phyloP scores from a whole-genome alignment of 2,113 vertebrate genomes.

The Tringa solitaria region DNA sequence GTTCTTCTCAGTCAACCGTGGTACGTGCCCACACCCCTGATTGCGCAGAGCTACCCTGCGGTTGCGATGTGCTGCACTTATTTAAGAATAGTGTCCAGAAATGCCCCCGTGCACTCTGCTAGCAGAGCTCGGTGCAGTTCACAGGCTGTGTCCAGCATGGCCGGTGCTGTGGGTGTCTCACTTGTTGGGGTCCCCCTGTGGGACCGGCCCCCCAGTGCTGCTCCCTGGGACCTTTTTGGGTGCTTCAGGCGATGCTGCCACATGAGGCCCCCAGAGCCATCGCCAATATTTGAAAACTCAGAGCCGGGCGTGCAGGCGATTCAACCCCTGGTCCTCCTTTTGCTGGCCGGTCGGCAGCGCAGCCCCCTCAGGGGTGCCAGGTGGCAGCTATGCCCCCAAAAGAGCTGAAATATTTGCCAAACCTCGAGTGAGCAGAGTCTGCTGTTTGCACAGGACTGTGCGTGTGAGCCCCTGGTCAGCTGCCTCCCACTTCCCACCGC shows the following conservation, averaged over 20 bases:
- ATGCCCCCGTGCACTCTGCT: fast-evolving
- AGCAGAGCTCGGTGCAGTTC: fast-evolving
- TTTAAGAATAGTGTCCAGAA: neutral
- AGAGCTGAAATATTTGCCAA: neutral
- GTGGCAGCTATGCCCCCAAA: neutral
- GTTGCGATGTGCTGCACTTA: neutral
- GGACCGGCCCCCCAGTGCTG: too few relatives aligned
- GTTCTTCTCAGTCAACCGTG: neutral
- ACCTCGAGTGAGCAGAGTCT: neutral
- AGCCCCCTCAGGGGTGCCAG: neutral
- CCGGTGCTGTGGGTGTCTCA: fast-evolving
- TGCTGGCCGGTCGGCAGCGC: neutral
- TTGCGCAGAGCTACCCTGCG: fast-evolving
- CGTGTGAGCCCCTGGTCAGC: fast-evolving
- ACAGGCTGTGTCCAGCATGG: fast-evolving
- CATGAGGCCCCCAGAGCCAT: fast-evolving
- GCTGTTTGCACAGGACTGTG: fast-evolving
- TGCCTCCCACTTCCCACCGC: neutral
- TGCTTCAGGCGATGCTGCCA: neutral
- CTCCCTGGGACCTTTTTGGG: neutral
- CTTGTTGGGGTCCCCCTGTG: fast-evolving
- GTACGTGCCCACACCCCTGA: neutral
- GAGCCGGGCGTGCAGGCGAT: fast-evolving
- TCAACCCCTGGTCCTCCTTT: too few relatives aligned
- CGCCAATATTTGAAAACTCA: neutral